Evolutionary conservation across 2,797 vertebrate species (phyloP), one percentile per base, ranked within the genome.

Genomic region (Danio kyathit): DNA sequence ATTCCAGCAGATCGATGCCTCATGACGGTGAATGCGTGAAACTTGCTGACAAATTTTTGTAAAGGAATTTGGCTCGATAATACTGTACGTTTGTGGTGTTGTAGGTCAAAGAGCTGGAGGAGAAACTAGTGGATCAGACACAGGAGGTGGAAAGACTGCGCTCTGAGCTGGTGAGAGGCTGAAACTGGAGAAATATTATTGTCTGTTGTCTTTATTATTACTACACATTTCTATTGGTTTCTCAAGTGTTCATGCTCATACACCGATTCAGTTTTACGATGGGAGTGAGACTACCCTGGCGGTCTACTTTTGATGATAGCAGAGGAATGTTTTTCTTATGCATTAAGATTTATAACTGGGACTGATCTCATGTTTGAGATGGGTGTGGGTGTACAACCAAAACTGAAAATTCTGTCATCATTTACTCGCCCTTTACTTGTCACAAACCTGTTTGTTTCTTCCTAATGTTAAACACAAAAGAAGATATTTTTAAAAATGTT

Each of bases 91-190:
- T 71, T 56, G 8, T 78, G 51, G 29, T 51, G 12, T 16, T 69
- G 4, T 7, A 98, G 97, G 95, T 97, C 89, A 95, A 94, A 88
- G 93, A 91, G 88, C 94, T 97, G 94, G 96, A 97, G 93, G 91
- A 91, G 75, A 96, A 96, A 89, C 92, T 97, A 82, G 82, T 93
- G 84, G 92, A 94, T 87, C 96, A 96, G 89, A 94, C 92, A 0
- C 94, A 96, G 94, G 96, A 98, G 93, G 95, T 96, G 91, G 91
- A 92, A 90, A 94, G 93, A 89, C 95, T 98, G 82, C 95, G 91
- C 86, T 96, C 94, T 0, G 95, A 96, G 85, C 92, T 95, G 96
- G 97, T 98, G 63, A 78, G 77, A 60, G 17, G 40, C 49, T 52
- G 21, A 75, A 17, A 63, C 51, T 43, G 21, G 16, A 4, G 16